These are phyloP conservation scores for Phrynocephalus versicolor DNA, from an alignment of 2,113 vertebrate species.

Conservation along the genomic window DNA sequence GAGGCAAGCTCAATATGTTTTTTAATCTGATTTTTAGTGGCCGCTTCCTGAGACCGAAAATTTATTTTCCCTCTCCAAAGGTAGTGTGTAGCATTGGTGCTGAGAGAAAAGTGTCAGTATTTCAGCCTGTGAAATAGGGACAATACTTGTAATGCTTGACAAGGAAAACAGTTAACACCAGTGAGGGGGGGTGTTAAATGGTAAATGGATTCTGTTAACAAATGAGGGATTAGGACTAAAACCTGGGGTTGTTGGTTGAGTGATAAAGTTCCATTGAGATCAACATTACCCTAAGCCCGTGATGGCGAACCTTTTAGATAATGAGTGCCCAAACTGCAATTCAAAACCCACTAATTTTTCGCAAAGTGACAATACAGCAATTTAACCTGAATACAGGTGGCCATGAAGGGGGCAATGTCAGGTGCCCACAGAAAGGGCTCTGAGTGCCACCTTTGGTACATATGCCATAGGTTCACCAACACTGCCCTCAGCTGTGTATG, in stretches of 20 bases:
- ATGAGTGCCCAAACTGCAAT: too few species aligned
- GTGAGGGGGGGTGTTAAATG: neutral
- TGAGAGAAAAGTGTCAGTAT: neutral
- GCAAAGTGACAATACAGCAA: too few species aligned
- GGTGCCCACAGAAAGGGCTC: too few species aligned
- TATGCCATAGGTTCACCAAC: too few species aligned
- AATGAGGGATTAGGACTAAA: neutral
- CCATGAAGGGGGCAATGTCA: too few species aligned
- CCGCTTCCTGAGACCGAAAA: neutral
- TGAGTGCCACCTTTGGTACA: too few species aligned
- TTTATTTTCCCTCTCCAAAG: neutral
- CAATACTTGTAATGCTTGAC: neutral
- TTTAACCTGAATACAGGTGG: too few species aligned
- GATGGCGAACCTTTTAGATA: too few species aligned
- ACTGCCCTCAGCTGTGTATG: too few species aligned
- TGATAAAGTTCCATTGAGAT: neutral
- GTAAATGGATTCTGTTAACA: neutral
- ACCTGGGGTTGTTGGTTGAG: neutral
- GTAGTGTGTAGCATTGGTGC: neutral
- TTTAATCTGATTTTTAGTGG: slow-evolving; percentile 7
- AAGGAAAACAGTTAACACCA: neutral
- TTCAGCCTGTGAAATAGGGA: slow-evolving; percentile 24
- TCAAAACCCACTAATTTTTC: too few species aligned
- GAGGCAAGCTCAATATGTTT: neutral
- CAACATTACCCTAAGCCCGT: too few species aligned